Evolutionary conservation across 2,113 vertebrate genomes (phyloP), one percentile per base, ranked within the genome.

Genomic region (Haplotaxodon microlepis): DNA sequence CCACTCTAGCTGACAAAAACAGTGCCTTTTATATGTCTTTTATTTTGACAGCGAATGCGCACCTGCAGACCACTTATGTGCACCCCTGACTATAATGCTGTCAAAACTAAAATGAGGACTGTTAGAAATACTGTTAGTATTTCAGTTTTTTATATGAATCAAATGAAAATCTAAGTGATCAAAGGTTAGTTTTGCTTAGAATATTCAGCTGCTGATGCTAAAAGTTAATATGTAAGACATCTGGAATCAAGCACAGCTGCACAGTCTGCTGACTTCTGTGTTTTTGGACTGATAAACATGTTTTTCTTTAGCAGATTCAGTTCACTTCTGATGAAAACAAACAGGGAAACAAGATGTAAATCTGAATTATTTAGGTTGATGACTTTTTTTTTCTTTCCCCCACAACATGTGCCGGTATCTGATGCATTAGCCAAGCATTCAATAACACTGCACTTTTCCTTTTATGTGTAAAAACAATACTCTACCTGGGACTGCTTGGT

Each of bases 281-380:
- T 69, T 73, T 69, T 56, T 78, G 24, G 57, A 71, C 7, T n/a
- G 14, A 78, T 82, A 36, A 81, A 38, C 53, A 59, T 5, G 42
- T 63, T 80, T 36, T 17, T 69, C 27, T 31, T 17, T 16, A 12
- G 8, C 53, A 51, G 50, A 54, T 85, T 71, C 8, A 11, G 36
- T 53, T 81, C 21, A 84, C 69, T 51, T 82, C 24, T 2, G 21
- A 59, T 16, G 31, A 6, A 24, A 79, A 51, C 29, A 85, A 87
- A 69, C 24, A 21, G 69, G 47, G 51, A 56, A 87, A 89, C 50
- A 66, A 59, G 53, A 86, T 57, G 40, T 69, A 71, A 80, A n/a
- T 76, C 51, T 92, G 82, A 94, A 92, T 92, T 86, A 93, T 94
- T 94, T 73, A 92, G 8, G 2, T 69, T 2, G 29, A 50, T 8